Conservation (phyloP, 2,113 vertebrate species). For the Hippoglossus stenolepis region DNA sequence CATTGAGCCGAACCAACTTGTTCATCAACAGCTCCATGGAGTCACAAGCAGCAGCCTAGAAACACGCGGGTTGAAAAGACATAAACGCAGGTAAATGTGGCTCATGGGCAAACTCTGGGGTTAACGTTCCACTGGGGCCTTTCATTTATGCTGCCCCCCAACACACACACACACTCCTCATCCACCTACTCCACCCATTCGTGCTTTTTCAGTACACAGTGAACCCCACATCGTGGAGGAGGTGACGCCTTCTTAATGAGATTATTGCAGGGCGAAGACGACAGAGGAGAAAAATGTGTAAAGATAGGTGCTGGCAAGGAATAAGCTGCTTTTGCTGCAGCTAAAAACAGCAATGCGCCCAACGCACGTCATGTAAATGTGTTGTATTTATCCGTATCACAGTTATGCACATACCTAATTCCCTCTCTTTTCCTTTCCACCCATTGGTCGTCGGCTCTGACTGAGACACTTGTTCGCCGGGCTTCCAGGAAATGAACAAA, state of each 20-base stretch:
- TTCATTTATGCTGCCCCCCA: neutral
- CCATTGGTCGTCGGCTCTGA: constrained; percentile 55
- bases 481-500: constrained; percentile 80
- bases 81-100: constrained; percentile 21
- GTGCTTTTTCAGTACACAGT: constrained; percentile 3
- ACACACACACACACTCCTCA: constrained; percentile 7
- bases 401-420: constrained; percentile 40
- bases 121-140: constrained; percentile 26
- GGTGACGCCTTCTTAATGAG: constrained; percentile 43
- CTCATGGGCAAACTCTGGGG: constrained; percentile 4
- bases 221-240: constrained; percentile 28
- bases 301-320: neutral
- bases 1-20: constrained; percentile 83
- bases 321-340: neutral
- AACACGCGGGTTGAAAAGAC: constrained; percentile 15
- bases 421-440: constrained; percentile 40
- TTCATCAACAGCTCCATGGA: constrained; percentile 85
- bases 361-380: constrained; percentile 6
- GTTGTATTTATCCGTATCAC: constrained; percentile 19
- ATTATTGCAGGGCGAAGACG: constrained; percentile 18
- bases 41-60: constrained; percentile 70
- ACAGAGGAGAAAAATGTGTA: neutral
- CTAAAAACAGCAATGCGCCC: constrained; percentile 10
- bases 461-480: constrained; percentile 72
- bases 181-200: constrained; percentile 1